Percentiles rank a stretch among this genome's conserved stretches.
Conservation (phyloP, 2,797 vertebrate genomes). For the Urophycis tenuis region DNA sequence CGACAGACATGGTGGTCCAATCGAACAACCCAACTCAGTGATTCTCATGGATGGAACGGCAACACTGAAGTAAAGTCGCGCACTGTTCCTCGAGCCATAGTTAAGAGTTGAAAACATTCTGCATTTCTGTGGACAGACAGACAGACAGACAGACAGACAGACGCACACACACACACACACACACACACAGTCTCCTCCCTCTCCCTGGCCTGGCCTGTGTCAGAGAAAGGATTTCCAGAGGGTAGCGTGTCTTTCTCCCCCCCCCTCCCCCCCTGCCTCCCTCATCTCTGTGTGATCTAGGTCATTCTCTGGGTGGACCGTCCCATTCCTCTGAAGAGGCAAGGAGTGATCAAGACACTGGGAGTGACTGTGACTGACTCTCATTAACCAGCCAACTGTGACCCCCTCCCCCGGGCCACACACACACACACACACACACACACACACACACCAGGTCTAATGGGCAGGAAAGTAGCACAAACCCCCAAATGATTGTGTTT, state of each 20-base stretch:
- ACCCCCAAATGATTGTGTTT: neutral
- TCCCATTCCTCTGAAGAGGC: constrained; percentile 44
- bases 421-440: neutral
- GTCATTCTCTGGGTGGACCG: constrained; percentile 55
- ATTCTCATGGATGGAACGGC: neutral
- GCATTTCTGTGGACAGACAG: neutral
- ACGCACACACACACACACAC: neutral
- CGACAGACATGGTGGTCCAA: neutral
- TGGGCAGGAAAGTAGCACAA: constrained; percentile 1
- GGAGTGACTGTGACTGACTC: constrained; percentile 43
- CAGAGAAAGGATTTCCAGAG: constrained; percentile 49
- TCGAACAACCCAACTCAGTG: neutral
- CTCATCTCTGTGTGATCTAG: constrained; percentile 60
- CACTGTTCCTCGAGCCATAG: neutral
- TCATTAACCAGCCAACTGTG: constrained; percentile 32
- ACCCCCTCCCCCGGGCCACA: constrained; percentile 5
- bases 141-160: neutral
- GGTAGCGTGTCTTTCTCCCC: constrained; percentile 25
- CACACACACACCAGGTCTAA: constrained; percentile 4
- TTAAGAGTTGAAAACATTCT: neutral
- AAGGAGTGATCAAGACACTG: constrained; percentile 33
- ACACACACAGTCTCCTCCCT: constrained; percentile 10
- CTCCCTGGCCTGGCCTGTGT: constrained; percentile 5
- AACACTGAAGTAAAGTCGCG: neutral
- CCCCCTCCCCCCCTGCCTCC: constrained; percentile 11